Evolutionary conservation across 1,140 invertebrate species (phyloP).

Genomic region (Oncopeltus fasciatus): DNA sequence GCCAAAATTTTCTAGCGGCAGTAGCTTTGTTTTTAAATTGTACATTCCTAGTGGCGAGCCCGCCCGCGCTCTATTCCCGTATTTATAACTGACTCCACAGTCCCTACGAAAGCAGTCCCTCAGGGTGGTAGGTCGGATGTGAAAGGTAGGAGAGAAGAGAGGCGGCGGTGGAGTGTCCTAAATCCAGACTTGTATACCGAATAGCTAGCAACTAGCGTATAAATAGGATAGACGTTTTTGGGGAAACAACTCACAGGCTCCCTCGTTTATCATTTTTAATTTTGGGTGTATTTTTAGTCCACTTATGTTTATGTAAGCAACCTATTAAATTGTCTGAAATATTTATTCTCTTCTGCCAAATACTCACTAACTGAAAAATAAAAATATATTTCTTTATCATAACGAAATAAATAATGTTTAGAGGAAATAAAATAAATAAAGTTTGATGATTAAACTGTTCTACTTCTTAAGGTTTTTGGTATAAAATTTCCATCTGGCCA

Average conservation of each 20-base stretch:
- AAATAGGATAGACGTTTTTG: not conserved
- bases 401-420: too few relatives aligned
- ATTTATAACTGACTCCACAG: not conserved
- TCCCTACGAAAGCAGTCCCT: not conserved
- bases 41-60: conserved; percentile 11
- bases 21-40: conserved; percentile 19
- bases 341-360: too few relatives aligned
- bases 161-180: not conserved
- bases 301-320: too few relatives aligned
- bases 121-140: not conserved
- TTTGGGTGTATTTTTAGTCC: not conserved
- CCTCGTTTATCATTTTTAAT: not conserved
- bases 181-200: conserved; percentile 1
- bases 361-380: too few relatives aligned
- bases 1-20: conserved; percentile 15
- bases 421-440: too few relatives aligned
- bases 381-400: too few relatives aligned
- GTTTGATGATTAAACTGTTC: too few relatives aligned
- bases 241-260: not conserved
- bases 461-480: too few relatives aligned
- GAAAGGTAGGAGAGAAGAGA: not conserved
- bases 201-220: not conserved
- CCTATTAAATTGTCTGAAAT: too few relatives aligned
- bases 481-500: too few relatives aligned
- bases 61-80: conserved; percentile 11